Percentiles rank a stretch among this genome's conserved stretches.
Conservation (phyloP, 2,888 invertebrate species). For the Pocota personata region DNA sequence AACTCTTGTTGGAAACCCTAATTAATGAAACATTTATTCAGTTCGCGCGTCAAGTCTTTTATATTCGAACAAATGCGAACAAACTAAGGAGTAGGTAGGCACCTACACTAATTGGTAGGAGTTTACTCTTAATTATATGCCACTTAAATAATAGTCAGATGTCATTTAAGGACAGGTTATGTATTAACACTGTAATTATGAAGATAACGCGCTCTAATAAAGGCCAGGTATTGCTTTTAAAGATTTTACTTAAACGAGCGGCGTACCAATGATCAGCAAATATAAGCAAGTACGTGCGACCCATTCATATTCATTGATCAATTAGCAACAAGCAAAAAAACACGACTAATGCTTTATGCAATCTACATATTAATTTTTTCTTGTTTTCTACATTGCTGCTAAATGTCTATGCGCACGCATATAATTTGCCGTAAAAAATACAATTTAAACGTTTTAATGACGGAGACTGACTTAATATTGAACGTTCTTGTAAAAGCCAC, state of each 20-base stretch:
- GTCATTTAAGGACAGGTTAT: neutral
- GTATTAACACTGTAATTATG: neutral
- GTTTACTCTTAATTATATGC: neutral
- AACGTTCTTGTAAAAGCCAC: neutral
- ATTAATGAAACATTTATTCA: neutral
- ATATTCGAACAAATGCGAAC: neutral
- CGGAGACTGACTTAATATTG: neutral
- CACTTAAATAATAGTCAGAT: neutral
- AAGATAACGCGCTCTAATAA: neutral
- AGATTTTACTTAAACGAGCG: no score
- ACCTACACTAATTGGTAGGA: neutral
- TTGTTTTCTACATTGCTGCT: constrained; percentile 4
- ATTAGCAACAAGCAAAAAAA: neutral
- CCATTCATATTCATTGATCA: neutral
- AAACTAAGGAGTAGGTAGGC: neutral
- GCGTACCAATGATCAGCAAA: neutral
- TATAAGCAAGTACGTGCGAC: neutral
- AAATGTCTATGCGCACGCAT: neutral
- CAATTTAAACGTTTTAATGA: neutral
- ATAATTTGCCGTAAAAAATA: neutral
- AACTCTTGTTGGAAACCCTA: no score
- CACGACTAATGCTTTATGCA: neutral
- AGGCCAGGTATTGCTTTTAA: no score
- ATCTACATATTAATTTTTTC: neutral
- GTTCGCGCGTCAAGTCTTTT: constrained; percentile 25